Evolutionary conservation across 1,140 invertebrate species (phyloP).

Genomic region (Brachystomella parvula): DNA sequence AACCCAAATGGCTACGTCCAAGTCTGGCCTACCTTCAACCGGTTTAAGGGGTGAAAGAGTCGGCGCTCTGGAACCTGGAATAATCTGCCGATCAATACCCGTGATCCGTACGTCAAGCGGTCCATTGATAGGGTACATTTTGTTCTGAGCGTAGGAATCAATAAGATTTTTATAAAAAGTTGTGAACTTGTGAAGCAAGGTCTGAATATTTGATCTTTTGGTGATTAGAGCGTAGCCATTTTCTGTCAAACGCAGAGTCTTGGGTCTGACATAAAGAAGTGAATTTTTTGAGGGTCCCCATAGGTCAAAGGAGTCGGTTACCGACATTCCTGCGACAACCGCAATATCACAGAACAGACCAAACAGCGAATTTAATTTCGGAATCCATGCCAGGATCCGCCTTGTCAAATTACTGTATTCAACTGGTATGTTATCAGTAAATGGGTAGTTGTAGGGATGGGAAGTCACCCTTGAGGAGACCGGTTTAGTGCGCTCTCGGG

Average conservation of each 20-base stretch:
- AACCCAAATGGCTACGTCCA: conserved; percentile 22
- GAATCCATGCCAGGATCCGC: neutral
- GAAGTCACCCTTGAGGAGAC: neutral
- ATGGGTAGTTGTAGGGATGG: conserved; percentile 23
- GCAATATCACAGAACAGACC: neutral
- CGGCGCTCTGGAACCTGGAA: neutral
- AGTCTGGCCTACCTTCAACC: neutral
- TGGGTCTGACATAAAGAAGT: conserved; percentile 17
- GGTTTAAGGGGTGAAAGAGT: conserved; percentile 4
- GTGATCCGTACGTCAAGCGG: conserved; percentile 18
- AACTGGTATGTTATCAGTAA: conserved; percentile 17
- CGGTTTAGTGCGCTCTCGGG: neutral
- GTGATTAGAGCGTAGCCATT: conserved; percentile 19
- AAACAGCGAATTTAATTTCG: neutral
- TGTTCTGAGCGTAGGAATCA: neutral
- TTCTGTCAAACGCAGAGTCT: neutral
- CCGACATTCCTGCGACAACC: neutral
- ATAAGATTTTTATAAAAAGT: conserved; percentile 6
- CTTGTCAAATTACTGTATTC: neutral
- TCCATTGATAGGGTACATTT: conserved; percentile 23
- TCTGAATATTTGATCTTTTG: conserved; percentile 16
- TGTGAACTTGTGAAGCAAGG: neutral
- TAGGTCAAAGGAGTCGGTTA: conserved; percentile 16
- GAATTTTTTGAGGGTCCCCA: conserved; percentile 26
- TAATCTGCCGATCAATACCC: conserved; percentile 17